These are phyloP conservation scores for Ahaetulla prasina DNA, from an alignment of 2,113 vertebrate genomes.

Conservation along the genomic window DNA sequence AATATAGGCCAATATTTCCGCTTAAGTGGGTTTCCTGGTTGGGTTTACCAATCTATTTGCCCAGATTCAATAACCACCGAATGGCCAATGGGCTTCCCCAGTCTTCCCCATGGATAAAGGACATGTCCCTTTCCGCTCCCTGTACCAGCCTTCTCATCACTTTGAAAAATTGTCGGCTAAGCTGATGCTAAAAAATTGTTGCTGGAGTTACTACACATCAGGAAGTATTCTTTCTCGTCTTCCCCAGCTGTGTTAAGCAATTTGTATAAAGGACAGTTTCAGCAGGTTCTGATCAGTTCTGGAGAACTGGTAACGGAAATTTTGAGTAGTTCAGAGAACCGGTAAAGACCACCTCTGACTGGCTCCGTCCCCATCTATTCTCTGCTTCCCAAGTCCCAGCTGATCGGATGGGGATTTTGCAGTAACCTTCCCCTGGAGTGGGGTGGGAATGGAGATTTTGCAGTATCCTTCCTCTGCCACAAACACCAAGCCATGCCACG, in stretches of 20 bases:
- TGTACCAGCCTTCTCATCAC: background rate
- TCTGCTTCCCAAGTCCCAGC: no score
- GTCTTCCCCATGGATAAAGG: accelerated
- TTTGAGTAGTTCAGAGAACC: no score
- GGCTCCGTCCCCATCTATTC: no score
- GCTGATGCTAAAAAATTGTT: conserved; percentile 47
- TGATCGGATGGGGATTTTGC: no score
- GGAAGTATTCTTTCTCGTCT: conserved; percentile 1
- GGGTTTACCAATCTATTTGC: conserved; percentile 23
- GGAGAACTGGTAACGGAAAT: no score
- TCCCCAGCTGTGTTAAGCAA: conserved; percentile 29
- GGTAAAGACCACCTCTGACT: no score
- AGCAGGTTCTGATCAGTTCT: no score
- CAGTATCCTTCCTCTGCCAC: no score
- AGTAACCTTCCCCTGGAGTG: no score
- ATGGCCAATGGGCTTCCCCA: background rate
- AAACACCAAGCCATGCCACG: no score
- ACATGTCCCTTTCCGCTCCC: background rate
- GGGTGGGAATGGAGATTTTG: no score
- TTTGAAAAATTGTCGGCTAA: accelerated
- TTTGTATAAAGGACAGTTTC: conserved; percentile 37
- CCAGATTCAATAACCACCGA: background rate
- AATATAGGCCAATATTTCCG: conserved; percentile 77
- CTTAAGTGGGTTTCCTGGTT: conserved; percentile 63
- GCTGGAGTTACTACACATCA: conserved; percentile 31